Evolutionary conservation across 2,888 invertebrate species (phyloP).

Genomic region (Phaonia tiefii): DNA sequence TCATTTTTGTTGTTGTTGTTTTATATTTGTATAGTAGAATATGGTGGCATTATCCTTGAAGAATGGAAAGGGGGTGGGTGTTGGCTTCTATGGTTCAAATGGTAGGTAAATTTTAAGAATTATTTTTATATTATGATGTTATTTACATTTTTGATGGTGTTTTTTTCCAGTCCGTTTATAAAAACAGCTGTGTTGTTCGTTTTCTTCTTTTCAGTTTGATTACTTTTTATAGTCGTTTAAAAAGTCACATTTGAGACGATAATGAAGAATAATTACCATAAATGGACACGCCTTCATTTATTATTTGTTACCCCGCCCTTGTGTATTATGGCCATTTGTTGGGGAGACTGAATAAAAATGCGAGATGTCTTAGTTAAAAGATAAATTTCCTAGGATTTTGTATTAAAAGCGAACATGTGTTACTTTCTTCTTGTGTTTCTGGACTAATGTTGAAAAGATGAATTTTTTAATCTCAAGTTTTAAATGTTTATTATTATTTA

Average conservation of each 20-base stretch:
- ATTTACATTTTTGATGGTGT: slow-evolving; percentile 60
- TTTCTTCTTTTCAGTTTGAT: slow-evolving; percentile 40
- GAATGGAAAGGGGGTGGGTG: slow-evolving; percentile 19
- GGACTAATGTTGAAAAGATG: no score
- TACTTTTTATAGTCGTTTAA: slow-evolving; percentile 57
- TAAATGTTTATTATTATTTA: no score
- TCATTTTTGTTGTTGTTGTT: slow-evolving; percentile 42
- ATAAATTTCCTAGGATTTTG: no score
- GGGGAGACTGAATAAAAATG: no score
- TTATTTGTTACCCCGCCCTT: no score
- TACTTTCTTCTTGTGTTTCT: no score
- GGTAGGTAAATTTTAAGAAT: slow-evolving; percentile 34
- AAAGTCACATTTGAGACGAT: slow-evolving; percentile 54
- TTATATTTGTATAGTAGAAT: neutral
- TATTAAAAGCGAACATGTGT: no score
- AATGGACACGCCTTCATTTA: slow-evolving; percentile 59
- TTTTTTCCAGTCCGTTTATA: slow-evolving; percentile 39
- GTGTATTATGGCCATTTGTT: no score
- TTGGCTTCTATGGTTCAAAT: neutral
- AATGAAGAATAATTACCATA: slow-evolving; percentile 60
- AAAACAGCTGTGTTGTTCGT: slow-evolving; percentile 62
- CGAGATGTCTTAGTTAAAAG: no score
- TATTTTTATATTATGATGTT: slow-evolving; percentile 58
- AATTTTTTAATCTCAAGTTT: no score
- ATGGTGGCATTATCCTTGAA: neutral